Evolutionary conservation across 1,140 invertebrate genomes (phyloP).

Genomic region (Drosophila pandora): DNA sequence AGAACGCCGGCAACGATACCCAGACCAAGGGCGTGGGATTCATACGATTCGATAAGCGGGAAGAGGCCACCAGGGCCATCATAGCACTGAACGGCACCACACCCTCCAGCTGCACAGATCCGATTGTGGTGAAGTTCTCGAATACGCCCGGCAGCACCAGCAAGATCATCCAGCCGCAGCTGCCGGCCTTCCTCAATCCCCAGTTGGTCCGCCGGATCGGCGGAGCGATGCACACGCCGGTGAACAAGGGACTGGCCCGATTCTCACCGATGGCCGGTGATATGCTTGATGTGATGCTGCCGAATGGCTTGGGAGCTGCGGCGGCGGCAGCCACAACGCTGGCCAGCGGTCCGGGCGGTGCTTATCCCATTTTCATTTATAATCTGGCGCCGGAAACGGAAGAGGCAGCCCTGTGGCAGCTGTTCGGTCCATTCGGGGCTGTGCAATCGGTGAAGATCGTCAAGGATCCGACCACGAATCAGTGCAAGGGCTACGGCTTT

Average conservation of each 20-base stretch:
- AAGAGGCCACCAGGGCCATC: conserved; percentile 86
- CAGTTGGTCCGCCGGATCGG: conserved; percentile 86
- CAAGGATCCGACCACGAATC: conserved; percentile 98
- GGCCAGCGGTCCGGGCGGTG: conserved; percentile 85
- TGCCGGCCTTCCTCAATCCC: conserved; percentile 85
- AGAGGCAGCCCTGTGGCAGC: conserved; percentile 98
- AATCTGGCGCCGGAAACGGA: conserved; percentile 99
- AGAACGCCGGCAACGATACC: conserved; percentile 86
- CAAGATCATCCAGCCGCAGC: conserved; percentile 83
- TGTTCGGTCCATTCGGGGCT: conserved; percentile 99
- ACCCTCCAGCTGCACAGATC: conserved; percentile 85
- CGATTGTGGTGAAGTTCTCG: conserved; percentile 87
- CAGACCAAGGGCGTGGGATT: conserved; percentile 87
- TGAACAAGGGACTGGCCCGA: conserved; percentile 94
- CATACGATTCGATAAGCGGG: conserved; percentile 87
- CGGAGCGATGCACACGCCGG: conserved; percentile 92
- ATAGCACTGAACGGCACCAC: conserved; percentile 86
- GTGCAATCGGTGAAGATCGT: conserved; percentile 99
- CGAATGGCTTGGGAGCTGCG: conserved; percentile 89
- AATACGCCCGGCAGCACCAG: conserved; percentile 86
- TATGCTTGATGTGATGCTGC: conserved; percentile 90
- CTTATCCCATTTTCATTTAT: conserved; percentile 99
- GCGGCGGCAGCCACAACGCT: conserved; percentile 89
- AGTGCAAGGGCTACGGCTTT: conserved; percentile 99
- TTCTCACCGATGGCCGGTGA: conserved; percentile 93